Conservation (phyloP, 1,140 invertebrate genomes). For the Xylocopa sonorina region DNA sequence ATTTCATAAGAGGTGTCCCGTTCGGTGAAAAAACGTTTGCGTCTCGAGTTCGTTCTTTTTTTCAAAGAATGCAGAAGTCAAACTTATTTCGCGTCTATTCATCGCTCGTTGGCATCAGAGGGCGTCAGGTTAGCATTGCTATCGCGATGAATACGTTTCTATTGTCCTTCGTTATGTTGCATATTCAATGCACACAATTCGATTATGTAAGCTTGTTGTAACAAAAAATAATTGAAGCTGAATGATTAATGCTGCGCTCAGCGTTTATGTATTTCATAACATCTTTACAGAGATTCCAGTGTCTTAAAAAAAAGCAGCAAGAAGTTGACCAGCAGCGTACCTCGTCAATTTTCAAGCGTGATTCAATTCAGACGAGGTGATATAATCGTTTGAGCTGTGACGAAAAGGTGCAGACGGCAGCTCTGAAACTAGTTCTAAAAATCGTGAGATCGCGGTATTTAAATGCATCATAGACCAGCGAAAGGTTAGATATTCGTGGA, state of each 20-base stretch:
- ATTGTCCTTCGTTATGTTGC: not conserved
- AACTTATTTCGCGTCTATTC: not conserved
- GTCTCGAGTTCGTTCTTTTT: not conserved
- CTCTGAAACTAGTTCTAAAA: not conserved
- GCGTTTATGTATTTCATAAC: not conserved
- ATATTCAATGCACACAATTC: too few species aligned
- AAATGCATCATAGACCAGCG: conserved; percentile 10
- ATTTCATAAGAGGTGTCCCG: not conserved
- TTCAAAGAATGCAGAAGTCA: not conserved
- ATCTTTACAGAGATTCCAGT: not conserved
- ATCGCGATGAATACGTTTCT: not conserved
- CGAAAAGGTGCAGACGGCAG: not conserved
- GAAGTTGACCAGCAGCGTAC: not conserved
- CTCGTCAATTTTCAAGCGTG: not conserved
- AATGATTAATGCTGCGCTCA: not conserved
- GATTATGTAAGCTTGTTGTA: not conserved
- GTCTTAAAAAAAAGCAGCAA: not conserved
- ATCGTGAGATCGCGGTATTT: conserved; percentile 14
- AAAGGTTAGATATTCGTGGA: conserved; percentile 34
- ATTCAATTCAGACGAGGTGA: not conserved
- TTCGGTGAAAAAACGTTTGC: not conserved
- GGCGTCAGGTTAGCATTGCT: too few species aligned
- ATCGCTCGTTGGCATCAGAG: too few species aligned
- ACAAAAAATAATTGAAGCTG: not conserved
- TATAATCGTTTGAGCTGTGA: not conserved